phyloP scores from a whole-genome alignment of 2,797 vertebrate genomes.

The Simalia tracyae region DNA sequence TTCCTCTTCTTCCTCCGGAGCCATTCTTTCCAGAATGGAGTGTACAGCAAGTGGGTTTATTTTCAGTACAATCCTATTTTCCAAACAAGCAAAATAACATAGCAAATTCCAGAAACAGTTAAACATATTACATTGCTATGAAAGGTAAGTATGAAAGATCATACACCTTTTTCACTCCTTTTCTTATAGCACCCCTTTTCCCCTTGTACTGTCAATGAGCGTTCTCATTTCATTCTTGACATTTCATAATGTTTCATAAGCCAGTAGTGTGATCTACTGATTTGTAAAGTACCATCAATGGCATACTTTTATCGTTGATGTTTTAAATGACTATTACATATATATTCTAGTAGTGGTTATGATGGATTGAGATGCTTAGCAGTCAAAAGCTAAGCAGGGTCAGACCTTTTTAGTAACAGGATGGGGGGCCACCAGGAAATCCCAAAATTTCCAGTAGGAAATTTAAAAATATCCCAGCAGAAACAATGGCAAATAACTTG shows the following conservation, averaged over 20 bases:
- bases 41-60: conserved; percentile 92
- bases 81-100: conserved; percentile 50
- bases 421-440: not conserved
- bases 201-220: not conserved
- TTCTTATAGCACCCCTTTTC: not conserved
- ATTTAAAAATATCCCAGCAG: not conserved
- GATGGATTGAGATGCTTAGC: not conserved
- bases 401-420: not conserved
- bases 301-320: not conserved
- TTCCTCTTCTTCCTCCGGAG: conserved; percentile 87
- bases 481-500: not conserved
- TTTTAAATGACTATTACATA: not conserved
- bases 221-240: not conserved
- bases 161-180: not conserved
- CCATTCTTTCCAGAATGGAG: conserved; percentile 93
- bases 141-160: not conserved
- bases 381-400: not conserved
- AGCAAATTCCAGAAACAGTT: not conserved
- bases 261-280: not conserved
- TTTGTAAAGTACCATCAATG: not conserved
- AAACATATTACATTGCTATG: not conserved
- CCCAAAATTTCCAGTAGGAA: not conserved
- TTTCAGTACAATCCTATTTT: conserved; percentile 88
- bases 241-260: not conserved
- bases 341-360: not conserved